Conservation (phyloP, 1,140 invertebrate species). For the Papilio xuthus region DNA sequence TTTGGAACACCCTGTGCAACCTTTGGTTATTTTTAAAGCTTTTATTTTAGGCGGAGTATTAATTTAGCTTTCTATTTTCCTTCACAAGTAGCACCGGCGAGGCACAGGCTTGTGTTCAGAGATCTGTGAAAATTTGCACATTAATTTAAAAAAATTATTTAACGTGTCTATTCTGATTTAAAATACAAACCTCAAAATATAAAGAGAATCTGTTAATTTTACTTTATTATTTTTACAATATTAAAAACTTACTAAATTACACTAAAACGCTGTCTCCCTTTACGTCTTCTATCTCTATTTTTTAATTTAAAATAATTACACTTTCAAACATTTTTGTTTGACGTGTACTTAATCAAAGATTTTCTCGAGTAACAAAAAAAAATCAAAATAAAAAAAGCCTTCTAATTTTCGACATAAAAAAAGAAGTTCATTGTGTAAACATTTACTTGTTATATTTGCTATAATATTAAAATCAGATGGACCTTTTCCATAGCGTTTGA, state of each 20-base stretch:
- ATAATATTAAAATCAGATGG: neutral
- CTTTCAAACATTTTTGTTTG: neutral
- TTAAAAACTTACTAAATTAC: too few relatives aligned
- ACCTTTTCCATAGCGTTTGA: neutral
- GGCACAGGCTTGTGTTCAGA: neutral
- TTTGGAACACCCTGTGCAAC: neutral
- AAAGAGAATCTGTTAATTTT: too few relatives aligned
- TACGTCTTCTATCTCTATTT: too few relatives aligned
- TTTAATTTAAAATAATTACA: neutral
- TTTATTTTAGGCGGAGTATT: neutral
- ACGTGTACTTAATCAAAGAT: neutral
- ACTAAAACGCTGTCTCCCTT: too few relatives aligned
- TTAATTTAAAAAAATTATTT: neutral
- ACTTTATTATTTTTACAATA: too few relatives aligned
- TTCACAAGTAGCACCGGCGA: neutral
- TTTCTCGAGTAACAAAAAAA: neutral
- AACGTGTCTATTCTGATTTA: neutral
- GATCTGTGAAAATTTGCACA: slow-evolving; percentile 3
- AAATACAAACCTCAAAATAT: neutral
- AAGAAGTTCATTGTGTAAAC: neutral
- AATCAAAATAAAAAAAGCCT: neutral
- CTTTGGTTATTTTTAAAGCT: neutral
- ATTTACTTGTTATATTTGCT: neutral
- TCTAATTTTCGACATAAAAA: too few relatives aligned
- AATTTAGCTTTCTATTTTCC: slow-evolving; percentile 2